phyloP scores from a whole-genome alignment of 1,140 invertebrate species.

The Pentalonia nigronervosa region DNA sequence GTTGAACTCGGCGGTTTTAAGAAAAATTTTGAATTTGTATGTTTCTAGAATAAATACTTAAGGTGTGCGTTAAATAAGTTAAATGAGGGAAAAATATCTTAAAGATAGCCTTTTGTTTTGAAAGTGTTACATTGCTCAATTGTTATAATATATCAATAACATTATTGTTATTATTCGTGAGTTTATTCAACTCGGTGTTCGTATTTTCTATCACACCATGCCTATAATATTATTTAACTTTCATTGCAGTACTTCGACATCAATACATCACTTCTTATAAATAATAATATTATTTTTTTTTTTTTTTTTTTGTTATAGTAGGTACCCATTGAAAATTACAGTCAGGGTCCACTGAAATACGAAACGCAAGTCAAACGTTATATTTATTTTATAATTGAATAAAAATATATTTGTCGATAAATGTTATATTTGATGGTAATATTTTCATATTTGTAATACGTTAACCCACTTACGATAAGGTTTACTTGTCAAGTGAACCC shows the following conservation, averaged over 20 bases:
- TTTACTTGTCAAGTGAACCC: neutral
- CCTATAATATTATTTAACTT: neutral
- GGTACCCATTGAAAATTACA: neutral
- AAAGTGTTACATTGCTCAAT: neutral
- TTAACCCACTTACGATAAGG: neutral
- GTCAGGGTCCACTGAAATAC: fast-evolving
- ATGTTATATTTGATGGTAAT: neutral
- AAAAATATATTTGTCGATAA: neutral
- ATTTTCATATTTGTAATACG: neutral
- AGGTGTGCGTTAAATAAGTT: no score
- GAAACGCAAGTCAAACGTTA: neutral
- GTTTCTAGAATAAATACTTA: no score
- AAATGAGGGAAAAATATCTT: neutral
- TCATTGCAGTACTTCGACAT: neutral
- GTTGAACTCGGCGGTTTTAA: neutral
- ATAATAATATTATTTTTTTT: neutral
- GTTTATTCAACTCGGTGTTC: neutral
- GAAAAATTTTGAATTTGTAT: neutral
- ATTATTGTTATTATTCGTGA: neutral
- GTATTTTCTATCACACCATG: neutral
- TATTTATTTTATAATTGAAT: neutral
- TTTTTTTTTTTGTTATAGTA: no score
- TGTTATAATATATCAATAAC: neutral
- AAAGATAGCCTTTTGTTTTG: neutral
- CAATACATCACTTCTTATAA: neutral